Base-by-base conservation (phyloP, 2,888 invertebrate species). In the Mythimna loreyi region DNA sequence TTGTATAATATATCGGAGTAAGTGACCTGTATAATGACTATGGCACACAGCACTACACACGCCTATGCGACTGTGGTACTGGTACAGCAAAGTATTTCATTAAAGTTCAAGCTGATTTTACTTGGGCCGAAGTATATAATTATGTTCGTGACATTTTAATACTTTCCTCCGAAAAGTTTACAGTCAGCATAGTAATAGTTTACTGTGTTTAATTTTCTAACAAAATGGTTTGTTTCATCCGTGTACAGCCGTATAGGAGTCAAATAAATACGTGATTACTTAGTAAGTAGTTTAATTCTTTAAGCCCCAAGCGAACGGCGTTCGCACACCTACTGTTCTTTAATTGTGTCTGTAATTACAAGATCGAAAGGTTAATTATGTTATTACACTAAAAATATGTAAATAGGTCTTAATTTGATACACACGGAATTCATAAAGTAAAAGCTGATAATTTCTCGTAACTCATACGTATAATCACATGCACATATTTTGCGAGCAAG, bases 401-500 rank as follows among this genome's bases (percentile, higher is more conserved):
- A 40, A 40, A 3, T 16, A 36, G 13, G 13, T 52, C 40, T 52
- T 45, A 43, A 43, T 11, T 55, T n/a, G n/a, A n/a, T n/a, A n/a
- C n/a, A n/a, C n/a, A n/a, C n/a, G n/a, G n/a, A n/a, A n/a, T n/a
- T 49, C 21, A 40, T 30, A 55, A 23, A 9, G 30, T 56, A 28
- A 33, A 50, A 28, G n/a, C 40, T 71, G 43, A 56, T 13, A 36
- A 65, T 19, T 61, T 28, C 36, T 70, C 50, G 36, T 72, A 45
- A 57, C 23, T 57, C 63, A 52, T 23, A 47, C 57, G 30, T 53
- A 21, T 72, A 72, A 62, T 61, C 9, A 63, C 23, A 62, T 62
- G 66, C 52, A 68, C 59, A 52, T 60, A 70, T 71, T 71, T 63
- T 72, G 43, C 61, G 55, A 45, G 49, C 60, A 72, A 28, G 52